These are phyloP conservation scores for Digitonthophagus gazella DNA, from an alignment of 2,888 invertebrate genomes.

Conservation along the genomic window DNA sequence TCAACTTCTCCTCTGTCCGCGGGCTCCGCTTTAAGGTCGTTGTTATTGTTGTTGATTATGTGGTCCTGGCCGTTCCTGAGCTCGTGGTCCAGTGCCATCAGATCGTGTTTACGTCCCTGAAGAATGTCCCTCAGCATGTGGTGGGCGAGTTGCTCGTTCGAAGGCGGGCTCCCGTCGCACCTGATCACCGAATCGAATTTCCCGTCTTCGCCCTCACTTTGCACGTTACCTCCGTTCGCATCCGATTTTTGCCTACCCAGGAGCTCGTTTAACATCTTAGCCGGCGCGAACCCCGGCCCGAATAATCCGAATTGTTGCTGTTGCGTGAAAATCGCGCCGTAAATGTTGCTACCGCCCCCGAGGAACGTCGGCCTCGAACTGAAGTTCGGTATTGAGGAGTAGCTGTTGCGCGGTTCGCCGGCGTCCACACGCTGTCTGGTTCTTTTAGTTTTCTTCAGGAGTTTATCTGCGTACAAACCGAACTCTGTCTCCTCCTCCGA, in stretches of 20 bases:
- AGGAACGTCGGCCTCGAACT: conserved; percentile 79
- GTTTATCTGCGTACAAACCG: conserved; percentile 91
- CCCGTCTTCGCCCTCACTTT: conserved; percentile 47
- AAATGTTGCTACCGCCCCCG: conserved; percentile 68
- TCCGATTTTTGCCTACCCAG: conserved; percentile 69
- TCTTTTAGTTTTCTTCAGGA: conserved; percentile 90
- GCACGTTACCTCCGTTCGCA: conserved; percentile 36
- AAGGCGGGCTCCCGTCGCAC: conserved; percentile 59
- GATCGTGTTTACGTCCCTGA: conserved; percentile 82
- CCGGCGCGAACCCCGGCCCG: conserved; percentile 81
- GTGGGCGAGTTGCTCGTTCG: conserved; percentile 63
- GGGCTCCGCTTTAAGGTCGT: conserved; percentile 53
- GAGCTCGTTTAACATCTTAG: conserved; percentile 89
- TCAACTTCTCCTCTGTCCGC: conserved; percentile 37
- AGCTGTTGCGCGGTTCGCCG: conserved; percentile 92
- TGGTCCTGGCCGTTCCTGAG: conserved; percentile 56
- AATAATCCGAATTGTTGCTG: conserved; percentile 80
- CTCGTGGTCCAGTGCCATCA: conserved; percentile 70
- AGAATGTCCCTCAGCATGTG: conserved; percentile 88
- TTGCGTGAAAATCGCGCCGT: conserved; percentile 82
- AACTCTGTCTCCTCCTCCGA: conserved; percentile 94
- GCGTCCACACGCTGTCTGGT: conserved; percentile 96
- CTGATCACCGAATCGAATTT: conserved; percentile 51
- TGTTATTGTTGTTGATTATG: conserved; percentile 54
- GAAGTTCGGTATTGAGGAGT: conserved; percentile 76